These are phyloP conservation scores for Crocallis elinguaria DNA, from an alignment of 2,888 invertebrate species.

Conservation along the genomic window DNA sequence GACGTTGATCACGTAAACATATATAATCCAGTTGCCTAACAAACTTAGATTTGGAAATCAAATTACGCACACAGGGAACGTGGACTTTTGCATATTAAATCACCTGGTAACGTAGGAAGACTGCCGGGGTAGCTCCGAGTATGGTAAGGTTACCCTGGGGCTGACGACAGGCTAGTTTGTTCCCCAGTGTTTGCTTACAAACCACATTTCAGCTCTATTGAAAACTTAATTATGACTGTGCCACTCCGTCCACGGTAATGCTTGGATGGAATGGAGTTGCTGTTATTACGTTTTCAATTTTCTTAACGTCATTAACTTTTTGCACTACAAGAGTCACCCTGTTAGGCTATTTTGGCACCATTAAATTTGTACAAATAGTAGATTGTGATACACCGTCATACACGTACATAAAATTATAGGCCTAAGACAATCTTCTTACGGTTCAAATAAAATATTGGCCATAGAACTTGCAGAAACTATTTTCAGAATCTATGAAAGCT, in stretches of 20 bases:
- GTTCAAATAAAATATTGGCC: too few species aligned
- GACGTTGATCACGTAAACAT: constrained; percentile 1
- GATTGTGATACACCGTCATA: too few species aligned
- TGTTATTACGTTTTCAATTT: constrained; percentile 55
- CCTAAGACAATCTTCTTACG: too few species aligned
- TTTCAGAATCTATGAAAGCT: too few species aligned
- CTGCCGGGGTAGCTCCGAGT: neutral
- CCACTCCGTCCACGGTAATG: constrained; percentile 8
- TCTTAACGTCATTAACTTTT: constrained; percentile 50
- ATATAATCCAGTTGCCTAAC: constrained; percentile 13
- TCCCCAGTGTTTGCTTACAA: constrained; percentile 59
- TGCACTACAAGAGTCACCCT: too few species aligned
- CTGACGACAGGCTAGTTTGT: constrained; percentile 49
- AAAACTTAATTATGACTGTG: constrained; percentile 71
- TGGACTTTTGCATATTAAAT: constrained; percentile 56
- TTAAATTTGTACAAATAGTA: too few species aligned
- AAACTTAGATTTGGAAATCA: constrained; percentile 25
- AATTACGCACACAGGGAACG: constrained; percentile 32
- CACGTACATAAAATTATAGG: too few species aligned
- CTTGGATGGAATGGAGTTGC: constrained; percentile 22
- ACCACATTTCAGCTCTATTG: constrained; percentile 68
- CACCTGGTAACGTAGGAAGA: constrained; percentile 22
- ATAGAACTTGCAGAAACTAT: too few species aligned
- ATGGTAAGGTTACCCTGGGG: constrained; percentile 38
- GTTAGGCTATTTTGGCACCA: too few species aligned